These are phyloP conservation scores for Brachionus koreanus DNA, from an alignment of 1,140 invertebrate genomes.

Conservation along the genomic window DNA sequence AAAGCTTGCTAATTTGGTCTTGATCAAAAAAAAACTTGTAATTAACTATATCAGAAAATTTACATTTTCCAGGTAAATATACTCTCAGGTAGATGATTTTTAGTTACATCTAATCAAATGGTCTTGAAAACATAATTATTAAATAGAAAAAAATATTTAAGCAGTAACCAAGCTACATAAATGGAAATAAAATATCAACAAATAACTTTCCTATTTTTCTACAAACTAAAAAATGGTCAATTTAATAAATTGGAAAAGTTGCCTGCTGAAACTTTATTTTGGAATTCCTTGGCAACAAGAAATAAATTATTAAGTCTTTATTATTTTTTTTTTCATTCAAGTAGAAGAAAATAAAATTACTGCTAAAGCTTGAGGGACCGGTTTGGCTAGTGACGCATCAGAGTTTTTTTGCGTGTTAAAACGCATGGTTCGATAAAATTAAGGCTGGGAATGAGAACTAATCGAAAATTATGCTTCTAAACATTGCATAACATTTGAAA, in stretches of 20 bases:
- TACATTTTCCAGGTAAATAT: background rate
- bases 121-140: background rate
- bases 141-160: background rate
- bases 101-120: background rate
- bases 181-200: background rate
- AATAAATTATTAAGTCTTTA: background rate
- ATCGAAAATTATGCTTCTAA: background rate
- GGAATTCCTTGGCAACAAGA: background rate
- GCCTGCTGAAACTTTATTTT: background rate
- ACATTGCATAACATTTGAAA: background rate
- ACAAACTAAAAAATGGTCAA: background rate
- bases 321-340: background rate
- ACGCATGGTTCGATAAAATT: background rate
- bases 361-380: background rate
- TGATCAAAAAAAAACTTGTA: no score
- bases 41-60: background rate
- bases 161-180: background rate
- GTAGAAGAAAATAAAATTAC: background rate
- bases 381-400: background rate
- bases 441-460: background rate
- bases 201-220: background rate
- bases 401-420: background rate
- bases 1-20: no score
- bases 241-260: background rate
- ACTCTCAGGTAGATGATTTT: background rate